A percentile compares a stretch with the other conserved stretches of the same genome.
These are phyloP conservation scores for Liparis tanakae DNA, from an alignment of 2,797 vertebrate species.

Conservation along the genomic window DNA sequence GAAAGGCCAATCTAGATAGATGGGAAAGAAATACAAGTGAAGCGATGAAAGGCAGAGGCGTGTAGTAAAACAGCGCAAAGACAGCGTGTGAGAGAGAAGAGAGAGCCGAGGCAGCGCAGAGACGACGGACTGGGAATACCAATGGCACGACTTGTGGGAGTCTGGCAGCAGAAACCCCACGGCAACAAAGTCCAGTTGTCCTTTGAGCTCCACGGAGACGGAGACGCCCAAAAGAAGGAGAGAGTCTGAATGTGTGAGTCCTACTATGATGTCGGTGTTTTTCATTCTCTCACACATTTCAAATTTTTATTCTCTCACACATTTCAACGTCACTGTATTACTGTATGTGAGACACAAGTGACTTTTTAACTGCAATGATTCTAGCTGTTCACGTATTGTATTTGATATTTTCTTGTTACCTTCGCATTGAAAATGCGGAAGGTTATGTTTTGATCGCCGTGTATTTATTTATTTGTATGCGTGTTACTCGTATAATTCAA, in stretches of 20 bases:
- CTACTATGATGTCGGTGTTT: not conserved
- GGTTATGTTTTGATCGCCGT: too few species aligned
- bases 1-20: not conserved
- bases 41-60: conserved; percentile 16
- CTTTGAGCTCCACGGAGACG: conserved; percentile 25
- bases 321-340: not conserved
- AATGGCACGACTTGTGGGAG: conserved; percentile 56
- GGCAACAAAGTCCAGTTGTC: conserved; percentile 51
- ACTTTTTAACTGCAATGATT: too few species aligned
- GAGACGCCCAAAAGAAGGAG: conserved; percentile 13
- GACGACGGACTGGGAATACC: conserved; percentile 62
- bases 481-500: too few species aligned
- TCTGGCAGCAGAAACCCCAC: conserved; percentile 40
- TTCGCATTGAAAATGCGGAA: too few species aligned
- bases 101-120: conserved; percentile 32
- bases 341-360: not conserved
- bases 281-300: not conserved
- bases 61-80: conserved; percentile 32
- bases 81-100: conserved; percentile 18
- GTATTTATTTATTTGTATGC: too few species aligned
- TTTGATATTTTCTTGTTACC: too few species aligned
- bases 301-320: not conserved
- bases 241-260: conserved; percentile 6
- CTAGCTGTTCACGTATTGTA: too few species aligned
- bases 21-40: not conserved